Evolutionary conservation across 2,797 vertebrate genomes (phyloP).

Genomic region (Mormyrops boulengeri): DNA sequence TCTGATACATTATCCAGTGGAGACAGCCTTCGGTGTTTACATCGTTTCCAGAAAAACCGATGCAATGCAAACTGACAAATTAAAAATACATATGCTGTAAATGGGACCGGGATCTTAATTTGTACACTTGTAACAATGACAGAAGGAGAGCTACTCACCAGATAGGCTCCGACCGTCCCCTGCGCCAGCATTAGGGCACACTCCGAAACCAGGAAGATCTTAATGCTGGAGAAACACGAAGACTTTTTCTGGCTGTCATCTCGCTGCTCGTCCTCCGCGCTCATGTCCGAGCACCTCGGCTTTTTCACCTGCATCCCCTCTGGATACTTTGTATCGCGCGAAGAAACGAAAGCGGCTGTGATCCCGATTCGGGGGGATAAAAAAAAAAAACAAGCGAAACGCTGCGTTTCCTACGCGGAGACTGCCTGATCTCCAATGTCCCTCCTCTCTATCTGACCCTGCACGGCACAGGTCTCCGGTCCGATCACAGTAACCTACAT

Average conservation of each 20-base stretch:
- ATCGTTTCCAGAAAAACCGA: neutral
- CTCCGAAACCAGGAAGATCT: slow-evolving; percentile 90
- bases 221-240: slow-evolving; percentile 94
- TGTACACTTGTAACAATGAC: neutral
- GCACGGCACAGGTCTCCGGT: neutral
- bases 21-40: neutral
- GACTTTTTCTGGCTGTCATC: slow-evolving; percentile 68
- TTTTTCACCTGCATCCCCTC: slow-evolving; percentile 73
- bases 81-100: neutral
- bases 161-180: slow-evolving; percentile 94
- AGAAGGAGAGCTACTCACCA: slow-evolving; percentile 73
- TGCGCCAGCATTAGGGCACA: slow-evolving; percentile 95
- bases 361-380: slow-evolving; percentile 12
- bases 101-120: neutral
- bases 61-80: neutral
- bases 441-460: neutral
- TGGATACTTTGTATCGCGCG: slow-evolving; percentile 33
- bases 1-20: neutral
- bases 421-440: neutral
- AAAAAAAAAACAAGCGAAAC: slow-evolving; percentile 35
- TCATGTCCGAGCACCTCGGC: slow-evolving; percentile 50
- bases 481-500: slow-evolving; percentile 26
- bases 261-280: slow-evolving; percentile 62
- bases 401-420: neutral
- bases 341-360: slow-evolving; percentile 29